These are phyloP conservation scores for Carposina sasakii DNA, from an alignment of 1,140 invertebrate species.

Conservation along the genomic window DNA sequence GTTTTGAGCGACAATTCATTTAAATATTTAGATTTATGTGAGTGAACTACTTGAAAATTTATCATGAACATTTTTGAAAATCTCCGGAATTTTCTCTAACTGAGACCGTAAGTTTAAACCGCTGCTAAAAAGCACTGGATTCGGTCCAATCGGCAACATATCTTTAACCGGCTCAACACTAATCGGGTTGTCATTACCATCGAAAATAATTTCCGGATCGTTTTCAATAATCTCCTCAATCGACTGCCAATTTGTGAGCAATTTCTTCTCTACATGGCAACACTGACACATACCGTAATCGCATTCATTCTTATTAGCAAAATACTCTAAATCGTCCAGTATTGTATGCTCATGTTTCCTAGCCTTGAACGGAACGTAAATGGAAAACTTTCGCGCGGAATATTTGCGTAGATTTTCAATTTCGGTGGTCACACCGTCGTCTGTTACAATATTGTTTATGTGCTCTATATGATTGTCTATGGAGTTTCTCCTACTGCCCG, in stretches of 20 bases:
- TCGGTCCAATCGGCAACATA: constrained; percentile 6
- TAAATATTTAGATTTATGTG: constrained; percentile 20
- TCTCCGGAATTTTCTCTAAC: constrained; percentile 33
- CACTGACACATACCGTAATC: constrained; percentile 59
- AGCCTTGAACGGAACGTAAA: constrained; percentile 39
- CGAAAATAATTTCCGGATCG: constrained; percentile 65
- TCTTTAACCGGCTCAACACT: constrained; percentile 36
- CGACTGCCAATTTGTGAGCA: constrained; percentile 54
- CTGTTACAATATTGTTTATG: not conserved
- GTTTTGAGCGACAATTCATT: too few relatives aligned
- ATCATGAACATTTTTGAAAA: constrained; percentile 41
- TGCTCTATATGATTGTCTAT: not conserved
- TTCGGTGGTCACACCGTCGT: not conserved
- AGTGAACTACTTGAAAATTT: constrained; percentile 38
- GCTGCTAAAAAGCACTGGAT: not conserved
- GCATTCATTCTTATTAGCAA: constrained; percentile 56
- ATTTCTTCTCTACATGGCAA: constrained; percentile 43
- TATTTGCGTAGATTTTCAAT: constrained; percentile 49
- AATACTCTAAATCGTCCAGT: constrained; percentile 55
- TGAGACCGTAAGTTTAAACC: constrained; percentile 1
- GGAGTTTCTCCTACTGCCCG: constrained; percentile 36
- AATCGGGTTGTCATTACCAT: constrained; percentile 52
- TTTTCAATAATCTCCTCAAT: constrained; percentile 65
- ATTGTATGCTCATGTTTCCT: constrained; percentile 50
- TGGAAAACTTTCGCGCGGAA: constrained; percentile 51